Evolutionary conservation across 2,113 vertebrate species (phyloP).

Genomic region (Corythornis vintsioides): DNA sequence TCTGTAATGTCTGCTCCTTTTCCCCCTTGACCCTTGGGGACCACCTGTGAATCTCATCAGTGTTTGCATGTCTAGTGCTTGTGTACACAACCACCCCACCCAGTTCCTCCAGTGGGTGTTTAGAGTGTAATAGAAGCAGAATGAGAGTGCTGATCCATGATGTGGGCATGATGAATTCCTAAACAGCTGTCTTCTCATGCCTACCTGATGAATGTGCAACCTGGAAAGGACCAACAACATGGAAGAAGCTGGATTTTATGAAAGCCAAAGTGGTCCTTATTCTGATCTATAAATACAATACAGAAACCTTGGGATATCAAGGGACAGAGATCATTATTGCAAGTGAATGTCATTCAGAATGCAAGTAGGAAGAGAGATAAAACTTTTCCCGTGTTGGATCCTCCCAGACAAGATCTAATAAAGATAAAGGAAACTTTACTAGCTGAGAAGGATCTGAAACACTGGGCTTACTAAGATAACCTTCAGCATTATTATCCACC

Average conservation of each 20-base stretch:
- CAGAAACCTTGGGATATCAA: neutral
- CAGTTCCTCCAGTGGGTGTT: neutral
- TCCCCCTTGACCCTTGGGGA: neutral
- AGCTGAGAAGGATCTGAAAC: neutral
- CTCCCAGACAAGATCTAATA: neutral
- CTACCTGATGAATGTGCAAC: neutral
- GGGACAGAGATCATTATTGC: neutral
- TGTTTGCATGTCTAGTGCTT: neutral
- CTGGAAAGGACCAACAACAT: neutral
- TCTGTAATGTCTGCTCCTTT: neutral
- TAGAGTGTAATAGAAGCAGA: neutral
- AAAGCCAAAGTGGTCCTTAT: neutral
- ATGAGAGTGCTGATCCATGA: neutral
- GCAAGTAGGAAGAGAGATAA: neutral
- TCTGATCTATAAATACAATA: neutral
- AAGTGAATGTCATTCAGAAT: neutral
- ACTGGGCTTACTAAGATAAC: neutral
- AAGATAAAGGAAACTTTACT: neutral
- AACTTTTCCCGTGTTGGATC: neutral
- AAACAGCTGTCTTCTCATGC: neutral
- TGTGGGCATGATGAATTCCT: neutral
- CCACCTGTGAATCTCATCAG: rapidly evolving
- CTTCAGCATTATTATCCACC: neutral
- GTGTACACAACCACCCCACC: neutral
- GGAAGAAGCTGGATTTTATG: neutral